Evolutionary conservation across 30 jellyfish, hydroid and myxozoan species (phyloP).

Genomic region (Turritopsis dohrnii): DNA sequence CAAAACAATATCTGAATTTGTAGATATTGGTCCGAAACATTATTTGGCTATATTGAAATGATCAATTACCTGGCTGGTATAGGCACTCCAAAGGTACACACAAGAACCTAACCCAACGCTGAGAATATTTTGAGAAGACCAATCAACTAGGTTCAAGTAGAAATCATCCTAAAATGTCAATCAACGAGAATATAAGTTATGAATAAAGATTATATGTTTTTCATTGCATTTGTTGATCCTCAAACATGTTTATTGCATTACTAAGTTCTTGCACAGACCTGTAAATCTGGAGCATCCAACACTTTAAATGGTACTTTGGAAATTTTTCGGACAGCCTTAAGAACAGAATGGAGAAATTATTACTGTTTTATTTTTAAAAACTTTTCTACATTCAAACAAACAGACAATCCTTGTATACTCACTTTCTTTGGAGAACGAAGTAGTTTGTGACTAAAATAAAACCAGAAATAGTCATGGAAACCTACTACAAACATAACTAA

Average conservation of each 20-base stretch:
- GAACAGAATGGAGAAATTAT: neutral
- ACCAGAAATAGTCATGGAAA: neutral
- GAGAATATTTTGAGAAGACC: slow-evolving; percentile 84
- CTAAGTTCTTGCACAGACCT: too few relatives aligned
- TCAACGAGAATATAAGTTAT: neutral
- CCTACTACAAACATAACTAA: neutral
- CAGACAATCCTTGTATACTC: neutral
- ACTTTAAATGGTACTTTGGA: slow-evolving; percentile 92
- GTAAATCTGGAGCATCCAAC: slow-evolving; percentile 94
- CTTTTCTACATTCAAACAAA: too few relatives aligned
- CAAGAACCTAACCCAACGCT: slow-evolving; percentile 87
- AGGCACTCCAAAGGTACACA: slow-evolving; percentile 94
- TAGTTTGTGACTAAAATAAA: slow-evolving; percentile 56
- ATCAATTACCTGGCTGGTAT: slow-evolving; percentile 89
- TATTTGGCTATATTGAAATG: too few relatives aligned
- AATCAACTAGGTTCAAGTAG: slow-evolving; percentile 76
- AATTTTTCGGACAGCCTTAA: slow-evolving; percentile 74
- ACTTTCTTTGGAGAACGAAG: slow-evolving; percentile 89
- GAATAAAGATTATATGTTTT: too few relatives aligned
- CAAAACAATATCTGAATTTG: neutral
- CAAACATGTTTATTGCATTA: too few relatives aligned
- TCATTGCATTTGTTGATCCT: too few relatives aligned
- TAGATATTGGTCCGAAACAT: too few relatives aligned
- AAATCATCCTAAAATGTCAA: slow-evolving; percentile 61
- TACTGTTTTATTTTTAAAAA: too few relatives aligned